phyloP scores from a whole-genome alignment of 2,888 invertebrate genomes.

The Athetis lepigone region DNA sequence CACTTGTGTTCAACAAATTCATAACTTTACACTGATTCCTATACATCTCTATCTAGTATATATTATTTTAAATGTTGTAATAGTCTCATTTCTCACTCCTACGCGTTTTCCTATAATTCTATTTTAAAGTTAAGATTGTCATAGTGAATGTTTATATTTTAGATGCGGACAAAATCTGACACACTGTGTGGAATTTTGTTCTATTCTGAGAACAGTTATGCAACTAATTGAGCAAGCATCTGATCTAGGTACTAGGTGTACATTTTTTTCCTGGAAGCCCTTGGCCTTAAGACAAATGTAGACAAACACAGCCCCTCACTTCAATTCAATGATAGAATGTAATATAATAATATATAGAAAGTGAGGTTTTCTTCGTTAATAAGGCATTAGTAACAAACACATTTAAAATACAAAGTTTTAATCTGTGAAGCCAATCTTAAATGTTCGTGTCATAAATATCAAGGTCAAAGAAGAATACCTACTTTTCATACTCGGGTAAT shows the following conservation, averaged over 20 bases:
- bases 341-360: conserved; percentile 24
- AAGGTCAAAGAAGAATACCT: conserved; percentile 77
- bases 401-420: conserved; percentile 63
- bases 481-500: conserved; percentile 71
- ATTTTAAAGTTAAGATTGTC: conserved; percentile 37
- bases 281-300: conserved; percentile 37
- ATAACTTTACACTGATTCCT: conserved; percentile 61
- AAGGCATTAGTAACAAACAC: conserved; percentile 30
- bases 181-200: conserved; percentile 39
- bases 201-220: conserved; percentile 59
- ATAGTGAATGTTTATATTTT: conserved; percentile 38
- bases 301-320: not conserved
- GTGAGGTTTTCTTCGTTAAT: conserved; percentile 34
- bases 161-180: conserved; percentile 37
- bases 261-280: conserved; percentile 40
- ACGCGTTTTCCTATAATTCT: conserved; percentile 40
- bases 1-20: conserved; percentile 66
- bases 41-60: conserved; percentile 5
- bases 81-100: conserved; percentile 34
- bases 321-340: not conserved
- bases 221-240: conserved; percentile 46
- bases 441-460: conserved; percentile 80
- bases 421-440: conserved; percentile 71
- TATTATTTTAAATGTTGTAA: conserved; percentile 15
- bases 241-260: conserved; percentile 44